Percentiles rank a stretch among this genome's conserved stretches.
Conservation (phyloP, 2,797 vertebrate species). For the Pipistrellus kuhlii region DNA sequence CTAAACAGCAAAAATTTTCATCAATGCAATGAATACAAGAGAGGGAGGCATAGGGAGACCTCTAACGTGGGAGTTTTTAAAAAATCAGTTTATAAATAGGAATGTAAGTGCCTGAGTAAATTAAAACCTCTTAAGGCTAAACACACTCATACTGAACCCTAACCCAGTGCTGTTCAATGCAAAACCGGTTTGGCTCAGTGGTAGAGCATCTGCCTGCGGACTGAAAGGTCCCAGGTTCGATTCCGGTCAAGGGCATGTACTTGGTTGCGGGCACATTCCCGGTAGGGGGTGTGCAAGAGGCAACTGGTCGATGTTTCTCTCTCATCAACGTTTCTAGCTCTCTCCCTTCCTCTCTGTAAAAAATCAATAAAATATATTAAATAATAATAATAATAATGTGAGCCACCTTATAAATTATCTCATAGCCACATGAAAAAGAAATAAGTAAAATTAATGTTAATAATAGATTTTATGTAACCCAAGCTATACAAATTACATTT, state of each 20-base stretch:
- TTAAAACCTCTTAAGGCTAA: not conserved
- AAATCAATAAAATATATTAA: too few species aligned
- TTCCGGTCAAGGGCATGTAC: too few species aligned
- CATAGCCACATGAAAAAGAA: constrained; percentile 3
- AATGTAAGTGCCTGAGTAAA: not conserved
- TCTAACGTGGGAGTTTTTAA: not conserved
- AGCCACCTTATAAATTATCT: not conserved
- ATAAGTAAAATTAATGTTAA: constrained; percentile 2
- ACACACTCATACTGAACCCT: not conserved
- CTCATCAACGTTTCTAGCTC: too few species aligned
- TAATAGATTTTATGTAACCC: constrained; percentile 6
- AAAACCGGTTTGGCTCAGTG: not conserved
- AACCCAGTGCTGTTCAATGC: not conserved
- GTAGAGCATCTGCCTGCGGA: too few species aligned
- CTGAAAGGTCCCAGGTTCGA: too few species aligned
- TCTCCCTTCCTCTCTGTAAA: too few species aligned
- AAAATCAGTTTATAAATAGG: not conserved
- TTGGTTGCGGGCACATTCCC: too few species aligned
- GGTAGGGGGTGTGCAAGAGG: too few species aligned
- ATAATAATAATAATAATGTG: not conserved
- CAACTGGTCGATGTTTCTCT: too few species aligned
- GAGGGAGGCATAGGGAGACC: not conserved
- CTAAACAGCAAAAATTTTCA: not conserved
- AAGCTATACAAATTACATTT: constrained; percentile 33
- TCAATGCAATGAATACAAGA: not conserved